Evolutionary conservation across 2,113 vertebrate species (phyloP).

Genomic region (Oceanodroma tethys): DNA sequence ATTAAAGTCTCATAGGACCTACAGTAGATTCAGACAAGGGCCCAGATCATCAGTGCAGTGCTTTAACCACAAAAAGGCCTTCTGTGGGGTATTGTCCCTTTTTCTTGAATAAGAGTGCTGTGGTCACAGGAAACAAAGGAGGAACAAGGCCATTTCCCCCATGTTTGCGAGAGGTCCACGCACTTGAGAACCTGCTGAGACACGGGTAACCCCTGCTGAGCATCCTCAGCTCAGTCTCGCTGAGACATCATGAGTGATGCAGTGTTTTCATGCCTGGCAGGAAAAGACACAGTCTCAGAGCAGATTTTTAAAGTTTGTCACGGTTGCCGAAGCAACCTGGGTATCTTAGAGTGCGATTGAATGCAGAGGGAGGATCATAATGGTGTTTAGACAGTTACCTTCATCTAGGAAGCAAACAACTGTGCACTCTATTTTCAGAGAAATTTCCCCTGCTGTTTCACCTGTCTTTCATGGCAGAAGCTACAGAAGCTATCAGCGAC

Average conservation of each 20-base stretch:
- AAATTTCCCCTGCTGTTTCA: background rate
- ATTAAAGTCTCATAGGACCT: background rate
- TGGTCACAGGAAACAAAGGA: background rate
- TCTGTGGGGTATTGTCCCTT: background rate
- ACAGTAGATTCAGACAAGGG: background rate
- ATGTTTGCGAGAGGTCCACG: fast-evolving
- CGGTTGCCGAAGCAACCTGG: background rate
- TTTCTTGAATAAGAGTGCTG: background rate
- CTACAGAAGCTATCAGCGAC: background rate
- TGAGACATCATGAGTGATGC: fast-evolving
- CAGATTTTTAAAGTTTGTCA: background rate
- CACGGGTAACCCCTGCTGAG: background rate
- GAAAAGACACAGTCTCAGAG: background rate
- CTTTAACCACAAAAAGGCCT: background rate
- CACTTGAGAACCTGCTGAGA: background rate
- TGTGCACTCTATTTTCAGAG: background rate
- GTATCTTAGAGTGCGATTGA: background rate
- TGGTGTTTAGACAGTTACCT: background rate
- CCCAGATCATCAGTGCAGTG: background rate
- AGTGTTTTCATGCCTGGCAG: background rate
- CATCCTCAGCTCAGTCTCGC: background rate
- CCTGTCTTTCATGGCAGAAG: background rate
- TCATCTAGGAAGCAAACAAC: background rate
- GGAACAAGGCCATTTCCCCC: background rate
- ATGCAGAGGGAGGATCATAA: background rate